Conservation (phyloP, 2,888 invertebrate species). For the Apomyelois bistriatella region DNA sequence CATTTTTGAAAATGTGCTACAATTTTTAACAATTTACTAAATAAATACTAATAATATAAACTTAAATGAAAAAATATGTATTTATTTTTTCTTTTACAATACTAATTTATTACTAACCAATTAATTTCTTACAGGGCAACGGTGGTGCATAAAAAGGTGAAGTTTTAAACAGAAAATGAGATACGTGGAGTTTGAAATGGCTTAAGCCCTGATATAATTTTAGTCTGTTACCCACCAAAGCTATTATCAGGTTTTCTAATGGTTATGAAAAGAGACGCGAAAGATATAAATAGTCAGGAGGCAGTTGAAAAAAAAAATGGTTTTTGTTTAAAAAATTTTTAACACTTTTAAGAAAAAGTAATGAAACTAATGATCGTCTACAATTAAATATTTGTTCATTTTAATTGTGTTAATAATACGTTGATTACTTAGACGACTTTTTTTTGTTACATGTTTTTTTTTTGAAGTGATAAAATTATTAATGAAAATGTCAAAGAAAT, state of each 20-base stretch:
- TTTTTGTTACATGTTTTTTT: background rate
- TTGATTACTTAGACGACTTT: background rate
- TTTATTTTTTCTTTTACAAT: too few relatives aligned
- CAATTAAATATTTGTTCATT: too few relatives aligned
- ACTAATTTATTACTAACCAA: background rate
- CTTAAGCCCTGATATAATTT: constrained; percentile 10
- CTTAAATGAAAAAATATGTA: too few relatives aligned
- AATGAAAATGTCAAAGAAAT: constrained; percentile 17
- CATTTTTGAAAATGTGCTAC: too few relatives aligned
- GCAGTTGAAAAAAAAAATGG: too few relatives aligned
- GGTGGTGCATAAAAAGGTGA: constrained; percentile 7
- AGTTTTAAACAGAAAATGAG: background rate
- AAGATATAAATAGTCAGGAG: background rate
- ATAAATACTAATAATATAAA: too few relatives aligned
- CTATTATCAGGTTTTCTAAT: constrained; percentile 5
- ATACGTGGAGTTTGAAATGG: background rate
- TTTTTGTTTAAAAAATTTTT: background rate
- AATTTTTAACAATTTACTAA: too few relatives aligned
- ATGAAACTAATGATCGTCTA: background rate
- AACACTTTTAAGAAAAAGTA: background rate
- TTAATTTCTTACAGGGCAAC: constrained; percentile 5
- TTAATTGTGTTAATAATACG: background rate
- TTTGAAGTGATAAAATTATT: background rate
- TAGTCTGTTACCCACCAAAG: constrained; percentile 13
- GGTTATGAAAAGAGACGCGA: background rate